phyloP scores from a whole-genome alignment of 1,140 invertebrate species.

The Drosophila teissieri region DNA sequence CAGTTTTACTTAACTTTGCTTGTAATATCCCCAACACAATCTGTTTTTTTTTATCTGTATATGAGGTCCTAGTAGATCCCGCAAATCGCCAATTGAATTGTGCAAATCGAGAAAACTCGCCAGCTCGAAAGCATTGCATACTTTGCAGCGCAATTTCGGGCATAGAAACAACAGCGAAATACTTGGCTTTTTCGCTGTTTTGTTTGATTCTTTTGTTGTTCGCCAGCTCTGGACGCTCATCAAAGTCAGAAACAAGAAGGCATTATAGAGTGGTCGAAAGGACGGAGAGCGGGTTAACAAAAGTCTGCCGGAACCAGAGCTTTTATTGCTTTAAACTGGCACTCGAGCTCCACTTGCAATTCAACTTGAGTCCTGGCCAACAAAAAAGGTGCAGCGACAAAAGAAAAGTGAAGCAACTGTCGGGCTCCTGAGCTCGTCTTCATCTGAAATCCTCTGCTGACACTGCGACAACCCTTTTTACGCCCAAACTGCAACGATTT shows the following conservation, averaged over 20 bases:
- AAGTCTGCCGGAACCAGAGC: constrained; percentile 4
- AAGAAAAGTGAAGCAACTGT: constrained; percentile 31
- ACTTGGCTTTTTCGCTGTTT: constrained; percentile 38
- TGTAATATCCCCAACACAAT: background rate
- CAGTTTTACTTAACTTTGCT: too few relatives aligned
- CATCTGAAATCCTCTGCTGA: constrained; percentile 20
- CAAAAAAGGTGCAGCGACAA: constrained; percentile 21
- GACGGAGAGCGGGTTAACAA: constrained; percentile 39
- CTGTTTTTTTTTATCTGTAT: background rate
- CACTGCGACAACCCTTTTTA: constrained; percentile 19
- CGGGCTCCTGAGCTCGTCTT: constrained; percentile 28
- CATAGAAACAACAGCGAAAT: constrained; percentile 71
- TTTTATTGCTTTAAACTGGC: constrained; percentile 64
- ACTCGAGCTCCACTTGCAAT: constrained; percentile 59
- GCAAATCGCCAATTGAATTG: constrained; percentile 74
- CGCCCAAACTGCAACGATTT: background rate
- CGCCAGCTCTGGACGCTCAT: background rate
- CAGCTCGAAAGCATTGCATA: constrained; percentile 72
- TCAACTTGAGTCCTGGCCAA: constrained; percentile 37
- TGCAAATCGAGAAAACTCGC: constrained; percentile 48
- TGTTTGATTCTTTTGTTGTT: constrained; percentile 14
- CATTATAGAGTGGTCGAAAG: constrained; percentile 10
- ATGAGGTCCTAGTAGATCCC: constrained; percentile 16
- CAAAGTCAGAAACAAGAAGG: constrained; percentile 28
- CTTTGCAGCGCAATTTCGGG: constrained; percentile 55